These are phyloP conservation scores for Amphiprion ocellaris DNA, from an alignment of 2,113 vertebrate species.

Conservation along the genomic window DNA sequence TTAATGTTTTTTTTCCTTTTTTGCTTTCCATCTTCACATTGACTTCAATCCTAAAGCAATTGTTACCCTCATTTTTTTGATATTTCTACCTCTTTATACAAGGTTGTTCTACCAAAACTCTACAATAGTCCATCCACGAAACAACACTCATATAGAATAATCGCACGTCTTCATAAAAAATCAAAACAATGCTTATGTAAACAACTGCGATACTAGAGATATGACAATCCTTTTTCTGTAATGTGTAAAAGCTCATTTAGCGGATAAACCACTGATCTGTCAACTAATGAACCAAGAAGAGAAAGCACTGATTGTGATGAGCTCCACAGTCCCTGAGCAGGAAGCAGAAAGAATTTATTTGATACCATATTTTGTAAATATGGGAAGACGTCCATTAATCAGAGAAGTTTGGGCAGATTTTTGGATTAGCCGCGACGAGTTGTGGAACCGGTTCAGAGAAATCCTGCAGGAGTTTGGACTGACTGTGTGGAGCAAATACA, in stretches of 20 bases:
- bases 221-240: not conserved
- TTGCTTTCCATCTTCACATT: not conserved
- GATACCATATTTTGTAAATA: constrained; percentile 13
- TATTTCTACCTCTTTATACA: no score
- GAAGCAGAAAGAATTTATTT: not conserved
- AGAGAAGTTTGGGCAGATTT: not conserved
- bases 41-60: not conserved
- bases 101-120: not conserved
- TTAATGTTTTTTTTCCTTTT: no score
- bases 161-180: no score
- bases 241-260: not conserved
- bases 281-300: not conserved
- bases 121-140: not conserved
- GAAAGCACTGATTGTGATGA: not conserved
- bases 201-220: not conserved
- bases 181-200: not conserved
- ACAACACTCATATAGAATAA: not conserved
- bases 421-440: not conserved
- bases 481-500: not conserved
- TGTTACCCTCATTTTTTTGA: no score
- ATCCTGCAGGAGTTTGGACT: not conserved
- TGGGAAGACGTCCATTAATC: not conserved
- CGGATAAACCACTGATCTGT: not conserved
- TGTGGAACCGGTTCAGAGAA: constrained; percentile 1
- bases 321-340: not conserved